Base-by-base conservation (phyloP, 2,113 vertebrate species). In the Zosterops japonicus region DNA sequence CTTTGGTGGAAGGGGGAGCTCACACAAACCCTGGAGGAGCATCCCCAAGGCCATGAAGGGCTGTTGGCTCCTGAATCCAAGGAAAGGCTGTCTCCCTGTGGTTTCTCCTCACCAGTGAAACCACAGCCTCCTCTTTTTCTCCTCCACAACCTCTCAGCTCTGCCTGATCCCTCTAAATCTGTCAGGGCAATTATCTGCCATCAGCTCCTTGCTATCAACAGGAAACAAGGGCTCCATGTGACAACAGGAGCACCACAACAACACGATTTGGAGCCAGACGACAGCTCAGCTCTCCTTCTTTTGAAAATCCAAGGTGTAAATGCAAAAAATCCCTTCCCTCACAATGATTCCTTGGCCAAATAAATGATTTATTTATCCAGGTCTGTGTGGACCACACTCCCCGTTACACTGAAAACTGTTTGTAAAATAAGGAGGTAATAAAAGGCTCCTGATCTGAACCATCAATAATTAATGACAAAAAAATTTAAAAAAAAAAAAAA, bases 391-490 rank as follows among this genome's bases (percentile, higher is more conserved):
- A 13, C 41, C 74, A 69, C 33, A 87, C 67, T 29, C 82, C 82
- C 47, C 59, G 82, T 77, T 21, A 57, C 6, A 14, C 14, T 72
- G 72, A 92, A 76, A 89, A 89, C 49, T 41, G 83, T 70, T 64
- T 61, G 77, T 63, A 46, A 90, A 95, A 91, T 94, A 89, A 92
- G 84, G 94, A 96, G 96, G 93, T 92, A 82, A 97, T 91, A 97
- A 97, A 94, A 63, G 69, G n/a, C 42, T 97, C 78, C 85, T 67
- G 80, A 80, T 89, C 92, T 82, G 76, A 76, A 77, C 83, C 96
- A 98, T 98, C 93, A 96, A 97, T 97, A 97, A 97, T 97, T 97
- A 96, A 98, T 87, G 3, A 19, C 21, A 8, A 35, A 24, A 23
- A 93, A 20, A 24, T 18, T 96, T 36, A 36, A 36, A 36, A 93